Evolutionary conservation across 2,888 invertebrate genomes (phyloP), one percentile per base, ranked within the genome.

Genomic region (Tetrapedia diversipes): DNA sequence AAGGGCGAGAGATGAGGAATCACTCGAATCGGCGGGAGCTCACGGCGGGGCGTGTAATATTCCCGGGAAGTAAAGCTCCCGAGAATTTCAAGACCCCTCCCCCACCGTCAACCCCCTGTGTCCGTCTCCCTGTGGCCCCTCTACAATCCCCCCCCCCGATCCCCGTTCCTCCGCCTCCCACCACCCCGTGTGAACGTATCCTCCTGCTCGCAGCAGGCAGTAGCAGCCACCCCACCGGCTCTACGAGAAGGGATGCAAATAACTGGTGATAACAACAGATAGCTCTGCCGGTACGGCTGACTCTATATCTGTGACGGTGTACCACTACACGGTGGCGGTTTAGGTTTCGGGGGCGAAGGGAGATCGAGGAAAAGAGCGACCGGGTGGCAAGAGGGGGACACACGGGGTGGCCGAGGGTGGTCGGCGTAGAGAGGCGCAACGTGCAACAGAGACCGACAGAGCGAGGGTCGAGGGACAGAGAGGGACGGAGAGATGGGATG

Each of bases 211-310:
- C 75, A 59, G 73, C 79, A 74, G 75, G 69, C 79, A 81, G 68
- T 51, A 56, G 65, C 71, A 56, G 57, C 80, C 81, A 67, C 76
- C 86, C 86, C 83, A 65, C 80, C 84, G 71, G 84, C 87, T n/a
- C n/a, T 80, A 80, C 88, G 87, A 64, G 63, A 87, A 89, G 89
- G 89, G 90, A 90, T 90, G 90, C 90, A 90, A 90, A 90, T 90
- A 90, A 90, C 90, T 88, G 90, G 89, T 88, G 90, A 90, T 90
- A 90, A 90, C 90, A 90, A 89, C 90, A 89, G 90, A 90, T 90
- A 90, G 89, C 89, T 90, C 87, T 77, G 85, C 83, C 80, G 84
- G 79, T 74, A 81, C 81, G 83, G 64, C 71, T 67, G 77, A 59
- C 61, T 78, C 66, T 77, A 64, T 68, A 81, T 65, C 66, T 69